A percentile compares a stretch with the other conserved stretches of the same genome.
phyloP scores from a whole-genome alignment of 2,888 invertebrate genomes.

The Lypha dubia region DNA sequence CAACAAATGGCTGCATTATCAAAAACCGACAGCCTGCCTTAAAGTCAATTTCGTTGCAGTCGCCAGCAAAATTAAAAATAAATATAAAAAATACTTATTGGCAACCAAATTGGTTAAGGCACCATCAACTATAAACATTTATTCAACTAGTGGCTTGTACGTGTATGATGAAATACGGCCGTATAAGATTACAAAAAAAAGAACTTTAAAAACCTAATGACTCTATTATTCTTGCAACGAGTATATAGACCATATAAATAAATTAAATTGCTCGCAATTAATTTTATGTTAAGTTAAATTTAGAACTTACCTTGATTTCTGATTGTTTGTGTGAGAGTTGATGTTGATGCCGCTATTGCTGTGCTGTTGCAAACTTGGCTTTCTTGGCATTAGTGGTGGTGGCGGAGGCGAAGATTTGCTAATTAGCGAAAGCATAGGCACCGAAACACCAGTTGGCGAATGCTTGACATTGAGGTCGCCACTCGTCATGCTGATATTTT shows the following conservation, averaged over 20 bases:
- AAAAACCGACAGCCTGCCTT: conserved; percentile 52
- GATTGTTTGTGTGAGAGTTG: conserved; percentile 72
- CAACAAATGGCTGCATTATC: conserved; percentile 63
- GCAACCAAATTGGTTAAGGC: conserved; percentile 31
- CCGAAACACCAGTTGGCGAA: conserved; percentile 48
- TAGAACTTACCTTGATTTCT: conserved; percentile 79
- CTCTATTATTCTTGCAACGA: conserved; percentile 60
- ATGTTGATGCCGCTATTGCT: conserved; percentile 59
- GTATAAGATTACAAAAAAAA: conserved; percentile 52
- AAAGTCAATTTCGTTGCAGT: conserved; percentile 61
- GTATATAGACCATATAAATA: conserved; percentile 5
- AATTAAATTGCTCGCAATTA: conserved; percentile 59
- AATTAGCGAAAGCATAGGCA: not conserved
- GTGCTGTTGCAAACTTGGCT: conserved; percentile 70
- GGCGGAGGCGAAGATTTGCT: conserved; percentile 77
- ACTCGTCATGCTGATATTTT: conserved; percentile 73
- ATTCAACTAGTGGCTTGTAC: not conserved
- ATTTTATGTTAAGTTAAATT: conserved; percentile 54
- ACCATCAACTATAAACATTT: conserved; percentile 14
- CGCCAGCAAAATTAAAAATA: not conserved
- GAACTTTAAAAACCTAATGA: conserved; percentile 52
- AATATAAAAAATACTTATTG: not conserved
- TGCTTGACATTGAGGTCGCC: conserved; percentile 58
- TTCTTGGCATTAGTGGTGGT: conserved; percentile 82
- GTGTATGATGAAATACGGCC: conserved; percentile 35